phyloP scores from a whole-genome alignment of 2,888 invertebrate genomes.

The Pachycephus smyrnensis region DNA sequence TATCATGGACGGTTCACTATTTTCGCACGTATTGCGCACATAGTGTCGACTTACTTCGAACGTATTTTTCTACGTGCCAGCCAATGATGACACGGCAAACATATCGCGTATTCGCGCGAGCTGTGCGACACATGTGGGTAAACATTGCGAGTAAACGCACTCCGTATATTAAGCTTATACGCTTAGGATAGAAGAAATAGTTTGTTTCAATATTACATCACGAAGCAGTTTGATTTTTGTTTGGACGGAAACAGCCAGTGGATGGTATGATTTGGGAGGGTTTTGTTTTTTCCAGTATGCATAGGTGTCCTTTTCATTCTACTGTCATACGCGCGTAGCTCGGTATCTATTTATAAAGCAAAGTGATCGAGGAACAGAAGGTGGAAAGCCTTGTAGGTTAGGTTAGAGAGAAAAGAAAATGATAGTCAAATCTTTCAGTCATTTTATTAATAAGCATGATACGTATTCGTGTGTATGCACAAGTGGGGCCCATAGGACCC shows the following conservation, averaged over 20 bases:
- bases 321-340: neutral
- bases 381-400: neutral
- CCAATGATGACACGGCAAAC: constrained; percentile 3
- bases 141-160: constrained; percentile 42
- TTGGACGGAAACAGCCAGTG: constrained; percentile 34
- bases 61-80: constrained; percentile 3
- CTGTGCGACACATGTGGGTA: constrained; percentile 43
- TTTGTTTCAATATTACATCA: constrained; percentile 39
- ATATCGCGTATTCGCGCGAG: constrained; percentile 18
- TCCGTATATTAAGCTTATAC: constrained; percentile 10
- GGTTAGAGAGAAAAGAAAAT: neutral
- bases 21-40: neutral
- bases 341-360: neutral
- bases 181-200: constrained; percentile 23
- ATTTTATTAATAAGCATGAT: neutral
- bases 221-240: constrained; percentile 25
- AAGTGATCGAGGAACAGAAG: neutral
- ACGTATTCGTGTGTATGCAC: neutral
- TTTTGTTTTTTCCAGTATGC: neutral
- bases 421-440: neutral
- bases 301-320: neutral
- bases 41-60: constrained; percentile 2
- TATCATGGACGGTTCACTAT: neutral
- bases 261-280: neutral
- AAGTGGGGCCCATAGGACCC: neutral